Evolutionary conservation across 53 echinoderm and acorn worm species (phyloP), one percentile per base, ranked within the genome.

Genomic region (Hippasteria phrygiana): DNA sequence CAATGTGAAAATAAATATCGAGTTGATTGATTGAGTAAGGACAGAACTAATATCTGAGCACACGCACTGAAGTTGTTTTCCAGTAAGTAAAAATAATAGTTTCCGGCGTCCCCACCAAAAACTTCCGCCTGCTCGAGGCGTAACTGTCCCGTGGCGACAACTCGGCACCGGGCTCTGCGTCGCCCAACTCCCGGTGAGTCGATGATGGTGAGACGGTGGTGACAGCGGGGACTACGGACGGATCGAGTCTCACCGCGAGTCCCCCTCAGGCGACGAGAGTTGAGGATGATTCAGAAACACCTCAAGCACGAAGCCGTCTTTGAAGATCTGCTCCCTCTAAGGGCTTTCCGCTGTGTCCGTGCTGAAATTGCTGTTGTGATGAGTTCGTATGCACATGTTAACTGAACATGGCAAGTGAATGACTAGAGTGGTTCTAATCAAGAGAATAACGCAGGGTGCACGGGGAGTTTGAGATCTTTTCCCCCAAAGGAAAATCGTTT

Each of bases 121-220:
- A 76, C 76, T 76, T 76, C 76, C 76, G 53, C 54, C 53, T 32
- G 76, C 76, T 76, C 18, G 14, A 51, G 76, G 76, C 34, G 6
- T 17, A 47, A 76, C 54, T n/a, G 13, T 18, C 76, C 47, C 53
- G 76, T 7, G 2, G 37, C 32, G 51, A 12, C 76, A 51, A 50
- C 17, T 8, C 59, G 6, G n/a, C 59, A 59, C 59, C 59, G 59
- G 59, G 26, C 59, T 22, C 59, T 26, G 59, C 22, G 74, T 74
- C 74, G 46, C 28, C 8, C 11, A 27, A 3, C 24, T 43, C 28
- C 53, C 16, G 11, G 55, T 2, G 55, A 55, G 18, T 55, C 59
- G 24, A 59, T 59, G 24, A 59, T 17, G 26, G 26, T 31, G 31
- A 48, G 17, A 31, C 27, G 70, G 33, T 32, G 70, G 37, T 69